Percentiles rank a stretch among this genome's conserved stretches.
Conservation (phyloP, 2,888 invertebrate species). For the Sepioteuthis lessoniana region DNA sequence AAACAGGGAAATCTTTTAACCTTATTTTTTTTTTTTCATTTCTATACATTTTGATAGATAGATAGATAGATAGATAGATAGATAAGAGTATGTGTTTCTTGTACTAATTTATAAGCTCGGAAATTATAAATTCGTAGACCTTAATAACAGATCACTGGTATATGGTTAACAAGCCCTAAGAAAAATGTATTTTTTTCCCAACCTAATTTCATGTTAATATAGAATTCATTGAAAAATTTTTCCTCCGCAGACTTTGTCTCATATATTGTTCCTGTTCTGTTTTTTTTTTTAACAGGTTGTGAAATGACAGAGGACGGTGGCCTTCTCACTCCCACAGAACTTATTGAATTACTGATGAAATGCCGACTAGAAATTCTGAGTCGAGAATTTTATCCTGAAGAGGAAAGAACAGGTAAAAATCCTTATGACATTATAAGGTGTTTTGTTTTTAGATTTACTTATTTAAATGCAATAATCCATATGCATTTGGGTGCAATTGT, state of each 20-base stretch:
- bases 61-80: neutral
- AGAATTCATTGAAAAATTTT: too few species aligned
- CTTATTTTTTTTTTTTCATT: too few species aligned
- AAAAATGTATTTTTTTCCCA: neutral
- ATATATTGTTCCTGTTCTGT: neutral
- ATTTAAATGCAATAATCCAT: too few species aligned
- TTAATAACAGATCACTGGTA: too few species aligned
- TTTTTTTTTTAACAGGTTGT: slow-evolving; percentile 51
- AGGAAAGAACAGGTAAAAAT: slow-evolving; percentile 57
- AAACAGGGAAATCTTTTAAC: too few species aligned
- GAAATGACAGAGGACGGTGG: slow-evolving; percentile 55
- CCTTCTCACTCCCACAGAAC: slow-evolving; percentile 55
- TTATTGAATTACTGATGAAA: slow-evolving; percentile 55
- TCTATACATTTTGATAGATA: neutral
- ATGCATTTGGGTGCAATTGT: too few species aligned
- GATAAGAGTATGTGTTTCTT: neutral
- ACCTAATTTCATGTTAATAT: neutral
- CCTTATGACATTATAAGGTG: neutral
- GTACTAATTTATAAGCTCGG: too few species aligned
- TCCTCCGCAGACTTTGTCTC: neutral
- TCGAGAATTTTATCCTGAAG: slow-evolving; percentile 54
- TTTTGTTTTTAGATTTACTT: too few species aligned
- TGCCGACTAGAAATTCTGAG: slow-evolving; percentile 57
- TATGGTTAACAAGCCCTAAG: neutral
- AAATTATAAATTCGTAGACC: neutral